phyloP scores from a whole-genome alignment of 2,888 invertebrate species.

The Coelinius sp. region DNA sequence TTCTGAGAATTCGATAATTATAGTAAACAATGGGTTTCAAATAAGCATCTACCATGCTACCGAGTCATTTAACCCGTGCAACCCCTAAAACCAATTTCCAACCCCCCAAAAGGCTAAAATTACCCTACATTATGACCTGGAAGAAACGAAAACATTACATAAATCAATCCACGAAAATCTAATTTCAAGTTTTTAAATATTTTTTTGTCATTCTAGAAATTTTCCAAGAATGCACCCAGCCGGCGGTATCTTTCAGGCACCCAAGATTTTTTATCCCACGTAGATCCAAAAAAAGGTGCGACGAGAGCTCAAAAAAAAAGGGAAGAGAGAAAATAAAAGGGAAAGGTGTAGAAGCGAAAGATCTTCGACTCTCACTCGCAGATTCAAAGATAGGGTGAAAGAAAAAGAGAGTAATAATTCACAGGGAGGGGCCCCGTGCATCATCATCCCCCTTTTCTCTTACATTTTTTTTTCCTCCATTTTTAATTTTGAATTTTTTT shows the following conservation, averaged over 20 bases:
- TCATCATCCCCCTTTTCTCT: constrained; percentile 51
- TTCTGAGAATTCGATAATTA: background rate
- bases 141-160: constrained; percentile 1
- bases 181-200: constrained; percentile 2
- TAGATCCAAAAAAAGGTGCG: constrained; percentile 24
- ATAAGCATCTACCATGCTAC: background rate
- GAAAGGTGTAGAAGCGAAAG: constrained; percentile 43
- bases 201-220: background rate
- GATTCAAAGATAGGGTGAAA: constrained; percentile 55
- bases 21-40: background rate
- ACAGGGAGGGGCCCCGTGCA: constrained; percentile 53
- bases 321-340: constrained; percentile 37
- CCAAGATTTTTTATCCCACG: background rate
- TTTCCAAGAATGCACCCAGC: constrained; percentile 24
- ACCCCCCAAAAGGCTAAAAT: background rate
- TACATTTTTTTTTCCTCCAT: constrained; percentile 39
- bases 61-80: background rate
- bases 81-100: background rate
- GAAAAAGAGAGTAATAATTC: constrained; percentile 56
- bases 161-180: constrained; percentile 17
- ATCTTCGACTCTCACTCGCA: constrained; percentile 51
- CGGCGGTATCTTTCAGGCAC: constrained; percentile 2
- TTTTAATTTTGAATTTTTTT: constrained; percentile 34
- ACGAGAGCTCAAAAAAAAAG: constrained; percentile 31
- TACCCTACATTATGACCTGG: background rate